phyloP scores from a whole-genome alignment of 2,888 invertebrate genomes.

The Scrobipalpa atriplicella region DNA sequence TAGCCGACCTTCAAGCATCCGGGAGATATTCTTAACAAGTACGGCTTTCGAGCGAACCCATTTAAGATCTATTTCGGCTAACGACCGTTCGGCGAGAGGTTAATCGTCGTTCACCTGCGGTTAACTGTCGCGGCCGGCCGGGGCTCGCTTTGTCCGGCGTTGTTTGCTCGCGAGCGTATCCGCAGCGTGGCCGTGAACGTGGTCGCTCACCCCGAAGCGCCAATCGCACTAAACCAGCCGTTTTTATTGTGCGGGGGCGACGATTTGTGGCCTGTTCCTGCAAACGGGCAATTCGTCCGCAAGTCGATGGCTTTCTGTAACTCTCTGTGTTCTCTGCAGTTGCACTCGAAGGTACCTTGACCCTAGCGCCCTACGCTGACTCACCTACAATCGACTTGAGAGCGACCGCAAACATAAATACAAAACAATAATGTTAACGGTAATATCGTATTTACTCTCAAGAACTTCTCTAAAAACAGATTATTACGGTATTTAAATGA shows the following conservation, averaged over 20 bases:
- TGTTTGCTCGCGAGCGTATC: conserved; percentile 49
- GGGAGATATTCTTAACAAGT: conserved; percentile 59
- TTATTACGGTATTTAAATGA: neutral
- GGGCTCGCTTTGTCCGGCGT: conserved; percentile 59
- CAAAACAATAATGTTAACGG: conserved; percentile 2
- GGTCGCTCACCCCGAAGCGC: conserved; percentile 68
- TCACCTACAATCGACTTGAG: conserved; percentile 34
- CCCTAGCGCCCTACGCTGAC: conserved; percentile 37
- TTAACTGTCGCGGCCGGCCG: conserved; percentile 58
- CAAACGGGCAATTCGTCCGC: conserved; percentile 57
- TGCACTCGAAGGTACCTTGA: conserved; percentile 42
- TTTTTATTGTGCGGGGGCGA: conserved; percentile 73
- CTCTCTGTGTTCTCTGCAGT: conserved; percentile 37
- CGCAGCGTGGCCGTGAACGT: conserved; percentile 61
- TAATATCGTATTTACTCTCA: neutral
- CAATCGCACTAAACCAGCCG: conserved; percentile 58
- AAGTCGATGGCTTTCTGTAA: conserved; percentile 48
- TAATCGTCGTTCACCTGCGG: conserved; percentile 73
- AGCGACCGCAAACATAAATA: neutral
- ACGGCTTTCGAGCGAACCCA: conserved; percentile 57
- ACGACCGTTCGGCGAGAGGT: conserved; percentile 71
- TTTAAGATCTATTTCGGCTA: conserved; percentile 62
- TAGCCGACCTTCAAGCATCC: conserved; percentile 63
- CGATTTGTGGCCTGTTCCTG: conserved; percentile 62
- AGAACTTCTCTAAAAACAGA: too few species aligned